Percentiles rank a stretch among this genome's conserved stretches.
Evolutionary conservation across 2,797 vertebrate genomes (phyloP).

Genomic region (Nasua narica): DNA sequence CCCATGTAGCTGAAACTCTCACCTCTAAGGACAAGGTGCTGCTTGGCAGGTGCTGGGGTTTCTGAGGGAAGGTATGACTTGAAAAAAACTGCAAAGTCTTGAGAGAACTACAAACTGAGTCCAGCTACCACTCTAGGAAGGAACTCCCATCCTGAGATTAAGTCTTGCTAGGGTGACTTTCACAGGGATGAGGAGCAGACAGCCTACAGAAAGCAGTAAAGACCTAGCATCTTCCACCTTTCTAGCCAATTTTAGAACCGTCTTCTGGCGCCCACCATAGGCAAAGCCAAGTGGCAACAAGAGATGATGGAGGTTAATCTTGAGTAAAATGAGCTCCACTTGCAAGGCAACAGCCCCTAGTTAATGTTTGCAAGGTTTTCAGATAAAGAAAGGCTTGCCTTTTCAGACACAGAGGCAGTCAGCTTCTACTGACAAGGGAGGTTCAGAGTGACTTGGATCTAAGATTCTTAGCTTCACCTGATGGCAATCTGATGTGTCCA

Average conservation of each 20-base stretch:
- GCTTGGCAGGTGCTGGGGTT: neutral
- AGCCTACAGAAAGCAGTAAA: neutral
- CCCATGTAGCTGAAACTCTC: too few species aligned
- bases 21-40: neutral
- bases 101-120: neutral
- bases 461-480: neutral
- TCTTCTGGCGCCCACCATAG: neutral
- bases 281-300: neutral
- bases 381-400: neutral
- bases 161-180: neutral
- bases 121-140: neutral
- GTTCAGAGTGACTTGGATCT: neutral
- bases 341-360: neutral
- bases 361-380: neutral
- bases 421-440: neutral
- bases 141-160: neutral
- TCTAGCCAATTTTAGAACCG: neutral
- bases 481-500: neutral
- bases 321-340: neutral
- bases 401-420: neutral
- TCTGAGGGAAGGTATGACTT: neutral
- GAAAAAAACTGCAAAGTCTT: neutral
- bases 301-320: neutral
- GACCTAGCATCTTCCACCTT: neutral
- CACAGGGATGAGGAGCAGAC: neutral